Evolutionary conservation across 2,113 vertebrate genomes (phyloP).

Genomic region (Haliaeetus leucogaster): DNA sequence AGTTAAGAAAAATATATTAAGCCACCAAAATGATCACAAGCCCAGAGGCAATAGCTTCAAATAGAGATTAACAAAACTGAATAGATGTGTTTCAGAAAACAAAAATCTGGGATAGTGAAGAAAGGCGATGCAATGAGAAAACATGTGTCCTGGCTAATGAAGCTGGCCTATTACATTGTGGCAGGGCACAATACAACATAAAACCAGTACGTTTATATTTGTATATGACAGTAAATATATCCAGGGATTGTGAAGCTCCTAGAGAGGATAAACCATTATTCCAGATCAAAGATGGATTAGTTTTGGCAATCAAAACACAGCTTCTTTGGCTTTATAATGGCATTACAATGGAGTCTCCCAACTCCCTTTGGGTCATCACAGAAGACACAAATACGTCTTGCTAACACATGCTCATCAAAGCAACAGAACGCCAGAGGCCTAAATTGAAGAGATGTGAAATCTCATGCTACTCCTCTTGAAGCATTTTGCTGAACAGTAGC

Average conservation of each 20-base stretch:
- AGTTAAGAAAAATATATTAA: not conserved
- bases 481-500: not conserved
- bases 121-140: not conserved
- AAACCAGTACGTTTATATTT: not conserved
- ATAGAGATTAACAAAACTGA: not conserved
- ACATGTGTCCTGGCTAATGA: not conserved
- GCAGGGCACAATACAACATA: not conserved
- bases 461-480: not conserved
- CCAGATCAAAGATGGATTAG: conserved; percentile 26
- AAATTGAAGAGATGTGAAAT: not conserved
- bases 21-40: not conserved
- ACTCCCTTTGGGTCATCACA: not conserved
- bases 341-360: not conserved
- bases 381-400: not conserved
- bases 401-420: not conserved
- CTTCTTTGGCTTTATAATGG: conserved; percentile 24
- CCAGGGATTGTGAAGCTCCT: not conserved
- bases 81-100: not conserved
- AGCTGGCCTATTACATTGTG: not conserved
- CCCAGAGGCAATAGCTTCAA: not conserved
- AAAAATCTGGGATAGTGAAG: not conserved
- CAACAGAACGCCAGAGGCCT: not conserved
- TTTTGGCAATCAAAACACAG: conserved; percentile 14
- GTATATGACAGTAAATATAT: not conserved
- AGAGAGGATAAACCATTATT: conserved; percentile 5